Base-by-base conservation (phyloP, 2,113 vertebrate species). In the Varanus salvator region DNA sequence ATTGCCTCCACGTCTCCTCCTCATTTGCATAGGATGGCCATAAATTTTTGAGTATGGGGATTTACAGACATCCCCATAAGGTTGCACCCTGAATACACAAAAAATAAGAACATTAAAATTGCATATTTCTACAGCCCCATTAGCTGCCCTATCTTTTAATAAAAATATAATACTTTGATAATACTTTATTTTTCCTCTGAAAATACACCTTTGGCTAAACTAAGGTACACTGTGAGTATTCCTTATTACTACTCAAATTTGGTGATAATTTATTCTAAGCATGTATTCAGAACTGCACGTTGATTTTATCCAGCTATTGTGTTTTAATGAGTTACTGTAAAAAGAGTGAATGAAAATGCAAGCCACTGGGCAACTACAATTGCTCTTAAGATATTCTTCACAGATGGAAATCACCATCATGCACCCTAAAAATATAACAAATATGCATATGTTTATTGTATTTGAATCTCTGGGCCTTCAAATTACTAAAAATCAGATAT, bases 401-500 rank as follows among this genome's bases (percentile, higher is more conserved):
- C 89, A 91, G 77, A 29, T 89, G 8, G 38, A 86, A 89, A 44
- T 94, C 93, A 94, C 86, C 23, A 6, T 90, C 89, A 50, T 27
- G 57, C 60, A 8, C 7, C 34, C 11, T 76, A 11, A 27, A 50
- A 90, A 7, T 21, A 87, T 74, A 91, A 27, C 1, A 80, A 34
- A 21, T 12, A 77, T 34, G 4, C 66, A 88, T 31, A 85, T 27
- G 90, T 92, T 92, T 77, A 91, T 90, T 95, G 83, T 27, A 91
- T 84, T 74, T 93, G 76, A 92, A 29, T 90, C 38, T 23, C 69
- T 84, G 0, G n/a, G 6, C 82, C 88, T 34, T 68, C 90, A 57
- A 68, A 1, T 89, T 93, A 91, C 14, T 89, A 29, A 93, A 89
- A 44, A 88, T 69, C 54, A 91, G 19, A 93, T 82, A 86, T 91